phyloP scores from a whole-genome alignment of 2,888 invertebrate genomes.

The Brenthis daphne region DNA sequence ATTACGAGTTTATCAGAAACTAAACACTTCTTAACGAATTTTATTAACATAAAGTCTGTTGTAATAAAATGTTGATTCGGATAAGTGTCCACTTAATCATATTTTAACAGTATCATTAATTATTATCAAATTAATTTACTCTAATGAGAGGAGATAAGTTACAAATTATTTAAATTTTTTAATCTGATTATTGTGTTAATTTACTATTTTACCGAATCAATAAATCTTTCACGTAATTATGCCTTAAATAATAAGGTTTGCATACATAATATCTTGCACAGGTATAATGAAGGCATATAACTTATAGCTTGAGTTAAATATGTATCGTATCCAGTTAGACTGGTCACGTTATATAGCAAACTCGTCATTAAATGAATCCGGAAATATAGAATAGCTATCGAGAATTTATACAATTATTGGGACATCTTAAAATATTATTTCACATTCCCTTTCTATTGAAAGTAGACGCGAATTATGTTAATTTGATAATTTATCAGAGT shows the following conservation, averaged over 20 bases:
- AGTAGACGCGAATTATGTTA: neutral
- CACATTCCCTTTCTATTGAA: neutral
- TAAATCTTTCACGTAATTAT: neutral
- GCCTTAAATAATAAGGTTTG: neutral
- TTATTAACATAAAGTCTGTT: conserved; percentile 30
- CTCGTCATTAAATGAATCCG: conserved; percentile 17
- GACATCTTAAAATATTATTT: conserved; percentile 10
- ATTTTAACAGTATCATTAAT: conserved; percentile 8
- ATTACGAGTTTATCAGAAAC: conserved; percentile 2
- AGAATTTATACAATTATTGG: conserved; percentile 20
- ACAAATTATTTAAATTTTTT: conserved; percentile 2
- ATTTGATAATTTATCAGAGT: neutral
- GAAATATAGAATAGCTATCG: conserved; percentile 10
- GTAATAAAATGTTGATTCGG: conserved; percentile 23
- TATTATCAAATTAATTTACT: conserved; percentile 14
- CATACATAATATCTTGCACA: neutral
- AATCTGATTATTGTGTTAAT: neutral
- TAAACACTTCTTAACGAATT: conserved; percentile 26
- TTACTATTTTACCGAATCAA: neutral
- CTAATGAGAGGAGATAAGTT: conserved; percentile 1
- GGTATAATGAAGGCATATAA: neutral
- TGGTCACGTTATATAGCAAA: conserved; percentile 14
- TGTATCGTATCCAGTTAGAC: conserved; percentile 6
- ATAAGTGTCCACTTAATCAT: conserved; percentile 26
- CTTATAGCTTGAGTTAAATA: neutral